Percentiles rank a stretch among this genome's conserved stretches.
Conservation (phyloP, 2,888 invertebrate species). For the Muschampia plurimacula region DNA sequence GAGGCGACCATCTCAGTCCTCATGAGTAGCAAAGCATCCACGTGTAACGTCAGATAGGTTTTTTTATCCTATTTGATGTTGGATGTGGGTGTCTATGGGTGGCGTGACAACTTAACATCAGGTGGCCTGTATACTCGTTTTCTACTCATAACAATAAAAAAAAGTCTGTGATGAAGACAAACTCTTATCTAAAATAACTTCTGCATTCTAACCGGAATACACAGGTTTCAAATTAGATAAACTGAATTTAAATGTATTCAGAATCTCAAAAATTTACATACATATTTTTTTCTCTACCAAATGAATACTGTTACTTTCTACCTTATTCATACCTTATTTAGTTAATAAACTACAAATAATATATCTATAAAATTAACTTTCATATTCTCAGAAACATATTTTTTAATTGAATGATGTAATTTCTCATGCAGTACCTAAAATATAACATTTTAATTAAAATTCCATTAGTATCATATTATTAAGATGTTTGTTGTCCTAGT, state of each 20-base stretch:
- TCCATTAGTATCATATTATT: background rate
- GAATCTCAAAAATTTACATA: too few relatives aligned
- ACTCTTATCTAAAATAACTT: background rate
- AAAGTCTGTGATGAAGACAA: background rate
- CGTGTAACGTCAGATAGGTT: too few relatives aligned
- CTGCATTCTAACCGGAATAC: background rate
- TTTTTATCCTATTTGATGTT: too few relatives aligned
- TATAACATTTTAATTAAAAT: slow-evolving; percentile 10
- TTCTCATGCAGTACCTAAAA: background rate
- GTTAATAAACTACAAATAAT: background rate
- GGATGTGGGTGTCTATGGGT: too few relatives aligned
- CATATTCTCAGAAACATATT: background rate
- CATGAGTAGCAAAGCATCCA: too few relatives aligned
- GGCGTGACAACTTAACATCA: too few relatives aligned
- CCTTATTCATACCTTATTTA: background rate
- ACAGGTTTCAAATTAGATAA: background rate
- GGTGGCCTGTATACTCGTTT: slow-evolving; percentile 15
- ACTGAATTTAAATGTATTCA: background rate
- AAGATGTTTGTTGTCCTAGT: slow-evolving; percentile 14
- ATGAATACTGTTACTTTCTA: too few relatives aligned
- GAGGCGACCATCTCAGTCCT: too few relatives aligned
- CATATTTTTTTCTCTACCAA: too few relatives aligned
- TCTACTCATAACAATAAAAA: too few relatives aligned
- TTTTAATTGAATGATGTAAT: too few relatives aligned
- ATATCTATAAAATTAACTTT: background rate